Percentiles rank a stretch among this genome's conserved stretches.
Conservation (phyloP, 2,113 vertebrate species). For the Riparia riparia region DNA sequence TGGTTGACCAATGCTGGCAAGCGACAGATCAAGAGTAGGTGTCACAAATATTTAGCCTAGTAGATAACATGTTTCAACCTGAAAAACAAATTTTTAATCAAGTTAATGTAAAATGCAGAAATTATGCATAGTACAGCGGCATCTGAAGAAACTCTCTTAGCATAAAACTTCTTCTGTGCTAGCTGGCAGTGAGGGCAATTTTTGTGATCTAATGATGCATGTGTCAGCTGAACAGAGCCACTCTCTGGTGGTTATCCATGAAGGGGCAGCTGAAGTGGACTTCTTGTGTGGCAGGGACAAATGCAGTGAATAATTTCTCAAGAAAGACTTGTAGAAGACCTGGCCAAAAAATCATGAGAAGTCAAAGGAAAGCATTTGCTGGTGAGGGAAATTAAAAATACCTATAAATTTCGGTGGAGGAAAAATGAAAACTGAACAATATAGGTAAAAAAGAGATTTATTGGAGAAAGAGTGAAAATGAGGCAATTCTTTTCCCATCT, state of each 20-base stretch:
- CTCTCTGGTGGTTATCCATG: background rate
- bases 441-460: background rate
- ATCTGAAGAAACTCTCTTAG: background rate
- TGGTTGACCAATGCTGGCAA: background rate
- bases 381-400: accelerated
- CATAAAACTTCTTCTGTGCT: background rate
- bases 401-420: background rate
- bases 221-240: background rate
- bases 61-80: background rate
- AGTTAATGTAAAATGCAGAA: background rate
- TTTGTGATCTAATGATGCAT: background rate
- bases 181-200: background rate
- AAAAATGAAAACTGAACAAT: background rate
- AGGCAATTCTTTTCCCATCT: background rate
- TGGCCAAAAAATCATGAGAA: background rate
- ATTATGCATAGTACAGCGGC: accelerated
- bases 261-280: background rate
- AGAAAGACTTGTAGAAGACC: background rate
- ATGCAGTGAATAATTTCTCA: background rate
- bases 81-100: background rate
- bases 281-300: background rate
- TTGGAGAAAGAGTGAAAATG: background rate
- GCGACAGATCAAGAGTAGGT: background rate
- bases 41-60: background rate
- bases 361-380: background rate